These are phyloP conservation scores for Trichomycterus rosablanca DNA, from an alignment of 2,113 vertebrate genomes.

Conservation along the genomic window DNA sequence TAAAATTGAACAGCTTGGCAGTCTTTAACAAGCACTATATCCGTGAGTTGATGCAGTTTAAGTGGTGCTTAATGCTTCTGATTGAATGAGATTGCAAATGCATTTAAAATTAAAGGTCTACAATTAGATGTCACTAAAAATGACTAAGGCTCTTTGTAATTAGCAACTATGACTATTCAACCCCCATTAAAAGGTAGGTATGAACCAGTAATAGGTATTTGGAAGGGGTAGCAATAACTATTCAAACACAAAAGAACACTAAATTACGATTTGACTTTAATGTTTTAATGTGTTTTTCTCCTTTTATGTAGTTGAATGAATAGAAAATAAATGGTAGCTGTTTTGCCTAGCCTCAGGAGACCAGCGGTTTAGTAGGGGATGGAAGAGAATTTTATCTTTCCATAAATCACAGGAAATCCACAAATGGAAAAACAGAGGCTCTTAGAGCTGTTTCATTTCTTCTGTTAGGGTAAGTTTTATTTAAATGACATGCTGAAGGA, in stretches of 20 bases:
- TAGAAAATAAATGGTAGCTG: constrained; percentile 27
- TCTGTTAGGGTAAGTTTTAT: constrained; percentile 13
- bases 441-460: constrained; percentile 10
- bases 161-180: not conserved
- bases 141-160: constrained; percentile 5
- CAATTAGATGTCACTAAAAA: not conserved
- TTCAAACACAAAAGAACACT: constrained; percentile 18
- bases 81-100: not conserved
- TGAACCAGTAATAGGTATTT: constrained; percentile 13
- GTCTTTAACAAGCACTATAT: no score
- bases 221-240: not conserved
- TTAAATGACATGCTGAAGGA: constrained; percentile 15
- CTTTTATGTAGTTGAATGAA: constrained; percentile 31
- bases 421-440: constrained; percentile 21
- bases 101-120: not conserved
- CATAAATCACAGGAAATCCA: constrained; percentile 29
- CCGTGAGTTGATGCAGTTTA: no score
- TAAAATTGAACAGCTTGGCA: no score
- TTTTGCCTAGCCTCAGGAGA: constrained; percentile 30
- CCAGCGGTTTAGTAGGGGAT: constrained; percentile 20
- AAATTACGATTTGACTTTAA: constrained; percentile 24
- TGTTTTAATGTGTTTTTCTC: constrained; percentile 23
- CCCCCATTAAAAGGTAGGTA: constrained; percentile 7
- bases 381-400: constrained; percentile 33
- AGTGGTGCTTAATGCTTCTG: not conserved